These are phyloP conservation scores for Lasioglossum lativentre DNA, from an alignment of 2,888 invertebrate species.

Conservation along the genomic window DNA sequence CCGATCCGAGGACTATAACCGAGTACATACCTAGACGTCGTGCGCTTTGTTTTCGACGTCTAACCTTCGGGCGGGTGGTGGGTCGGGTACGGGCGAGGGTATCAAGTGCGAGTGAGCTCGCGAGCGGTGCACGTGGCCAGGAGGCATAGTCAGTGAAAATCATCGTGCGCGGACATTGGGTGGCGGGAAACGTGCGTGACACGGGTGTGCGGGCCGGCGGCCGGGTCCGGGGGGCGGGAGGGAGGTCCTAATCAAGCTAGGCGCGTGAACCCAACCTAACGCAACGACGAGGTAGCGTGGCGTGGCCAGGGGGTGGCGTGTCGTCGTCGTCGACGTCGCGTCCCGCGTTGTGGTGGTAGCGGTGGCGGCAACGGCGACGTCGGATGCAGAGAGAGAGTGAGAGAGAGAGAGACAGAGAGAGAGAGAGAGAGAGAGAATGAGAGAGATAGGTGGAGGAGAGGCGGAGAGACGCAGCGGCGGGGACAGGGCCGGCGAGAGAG, in stretches of 20 bases:
- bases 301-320: slow-evolving; percentile 23
- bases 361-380: slow-evolving; percentile 46
- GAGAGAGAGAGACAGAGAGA: background rate
- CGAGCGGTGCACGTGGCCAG: slow-evolving; percentile 61
- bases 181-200: slow-evolving; percentile 75
- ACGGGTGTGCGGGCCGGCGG: slow-evolving; percentile 16
- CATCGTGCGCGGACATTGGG: slow-evolving; percentile 74
- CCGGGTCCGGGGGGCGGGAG: slow-evolving; percentile 54
- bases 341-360: slow-evolving; percentile 20
- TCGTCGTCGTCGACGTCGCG: slow-evolving; percentile 23
- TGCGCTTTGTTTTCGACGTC: slow-evolving; percentile 25
- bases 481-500: slow-evolving; percentile 48
- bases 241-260: slow-evolving; percentile 74
- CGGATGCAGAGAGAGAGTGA: slow-evolving; percentile 30
- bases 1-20: background rate
- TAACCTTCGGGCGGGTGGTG: slow-evolving; percentile 56
- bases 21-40: background rate
- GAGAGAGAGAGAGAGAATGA: background rate
- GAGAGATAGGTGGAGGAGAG: background rate
- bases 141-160: slow-evolving; percentile 73
- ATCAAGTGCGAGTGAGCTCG: background rate
- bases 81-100: background rate
- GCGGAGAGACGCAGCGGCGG: slow-evolving; percentile 41
- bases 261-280: slow-evolving; percentile 71
- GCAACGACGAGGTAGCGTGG: slow-evolving; percentile 34